Evolutionary conservation across 2,113 vertebrate species (phyloP).

Genomic region (Rhea americana): DNA sequence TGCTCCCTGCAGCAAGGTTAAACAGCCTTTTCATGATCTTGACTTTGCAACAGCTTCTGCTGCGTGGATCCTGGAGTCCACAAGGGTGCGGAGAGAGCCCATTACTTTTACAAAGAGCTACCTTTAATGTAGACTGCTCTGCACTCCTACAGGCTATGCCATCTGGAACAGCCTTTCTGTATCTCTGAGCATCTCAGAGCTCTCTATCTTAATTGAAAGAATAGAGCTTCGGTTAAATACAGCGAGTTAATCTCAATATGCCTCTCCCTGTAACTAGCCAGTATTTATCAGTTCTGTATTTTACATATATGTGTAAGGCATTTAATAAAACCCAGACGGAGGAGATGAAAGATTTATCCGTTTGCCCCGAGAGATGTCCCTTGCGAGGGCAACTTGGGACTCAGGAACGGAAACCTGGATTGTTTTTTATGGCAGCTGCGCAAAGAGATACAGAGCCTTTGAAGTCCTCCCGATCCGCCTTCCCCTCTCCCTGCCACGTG

Average conservation of each 20-base stretch:
- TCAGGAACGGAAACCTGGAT: conserved; percentile 63
- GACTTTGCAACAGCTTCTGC: not conserved
- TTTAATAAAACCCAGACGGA: conserved; percentile 63
- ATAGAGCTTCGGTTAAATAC: not conserved
- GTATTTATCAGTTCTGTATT: conserved; percentile 36
- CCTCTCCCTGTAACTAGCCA: not conserved
- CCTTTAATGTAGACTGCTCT: not conserved
- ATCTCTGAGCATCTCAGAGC: not conserved
- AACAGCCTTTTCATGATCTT: not conserved
- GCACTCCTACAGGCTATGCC: not conserved
- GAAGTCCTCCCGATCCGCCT: conserved; percentile 1
- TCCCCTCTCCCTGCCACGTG: not conserved
- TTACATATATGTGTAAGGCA: conserved; percentile 48
- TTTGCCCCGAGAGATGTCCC: conserved; percentile 67
- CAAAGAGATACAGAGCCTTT: conserved; percentile 61
- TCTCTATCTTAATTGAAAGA: not conserved
- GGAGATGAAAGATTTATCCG: conserved; percentile 71
- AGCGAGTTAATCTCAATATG: not conserved
- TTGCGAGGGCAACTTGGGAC: conserved; percentile 53
- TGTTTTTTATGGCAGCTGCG: conserved; percentile 62
- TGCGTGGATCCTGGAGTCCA: not conserved
- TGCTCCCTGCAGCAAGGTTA: not conserved
- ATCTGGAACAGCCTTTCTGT: not conserved
- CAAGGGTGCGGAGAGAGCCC: rapidly evolving
- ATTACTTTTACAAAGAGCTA: not conserved